Evolutionary conservation across 2,113 vertebrate species (phyloP), one percentile per base, ranked within the genome.

Genomic region (Melanocharis versteri): DNA sequence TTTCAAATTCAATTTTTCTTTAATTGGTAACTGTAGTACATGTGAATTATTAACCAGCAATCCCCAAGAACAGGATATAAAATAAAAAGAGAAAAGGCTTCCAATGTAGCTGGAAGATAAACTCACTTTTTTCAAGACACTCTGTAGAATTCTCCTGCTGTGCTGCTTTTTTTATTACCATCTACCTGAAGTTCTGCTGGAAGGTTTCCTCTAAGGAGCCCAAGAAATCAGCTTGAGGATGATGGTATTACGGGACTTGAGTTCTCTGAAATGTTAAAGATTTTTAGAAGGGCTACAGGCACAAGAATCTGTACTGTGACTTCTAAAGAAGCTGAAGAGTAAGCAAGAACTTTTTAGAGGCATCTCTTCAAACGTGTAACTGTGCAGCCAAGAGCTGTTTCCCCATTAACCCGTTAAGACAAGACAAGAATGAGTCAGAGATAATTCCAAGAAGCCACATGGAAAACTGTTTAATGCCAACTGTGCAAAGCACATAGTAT

Each of bases 31-130:
- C 86, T 89, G 87, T 79, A 86, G 54, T 80, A 93, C 35, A 27
- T 90, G 79, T 97, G 94, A 98, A 98, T 97, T 97, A 98, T 97
- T 98, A 98, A 98, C 80, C 33, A 93, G 85, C 24, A 75, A 84
- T 97, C 89, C 96, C 89, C n/a, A 66, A 97, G 86, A 97, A 92
- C 35, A 94, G 83, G 96, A 94, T 87, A 84, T 82, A 73, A 95
- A 94, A 91, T 53, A 91, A 82, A 87, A 73, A 57, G 37, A 81
- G 53, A 92, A 90, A 90, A 88, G 47, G 40, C 50, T 96, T 81
- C 64, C 71, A 78, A 87, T 64, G 77, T 45, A 92, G 93, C 89
- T 95, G 44, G 62, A 95, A 96, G 90, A 93, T 64, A 94, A 97
- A 95, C 50, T 44, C 2, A 0, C 9, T 9, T 50, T 76, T 93